Base-by-base conservation (phyloP, 2,797 vertebrate genomes). In the Steatocranus sp. region DNA sequence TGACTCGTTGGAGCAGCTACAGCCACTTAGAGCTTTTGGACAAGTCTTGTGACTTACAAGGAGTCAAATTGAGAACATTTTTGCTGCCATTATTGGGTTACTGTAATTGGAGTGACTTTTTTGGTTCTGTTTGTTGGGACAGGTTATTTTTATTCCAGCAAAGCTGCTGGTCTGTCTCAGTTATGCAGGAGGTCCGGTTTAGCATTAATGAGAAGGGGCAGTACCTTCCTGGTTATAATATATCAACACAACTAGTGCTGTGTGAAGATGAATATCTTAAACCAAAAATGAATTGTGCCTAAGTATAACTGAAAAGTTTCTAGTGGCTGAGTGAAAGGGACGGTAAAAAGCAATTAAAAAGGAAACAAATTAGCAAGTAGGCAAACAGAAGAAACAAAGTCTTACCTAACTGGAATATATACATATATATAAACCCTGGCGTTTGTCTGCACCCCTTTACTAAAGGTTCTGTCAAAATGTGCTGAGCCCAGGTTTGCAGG, bases 361-460 rank as follows among this genome's bases (percentile, higher is more conserved):
- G 9, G 38, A 46, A 70, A 43, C n/a, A 17, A 68, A 68, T 68
- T 68, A 43, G 66, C 6, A 43, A 17, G 63, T 68, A 8, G 5
- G 8, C 11, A 18, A 0, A 27, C 20, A 43, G 63, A 18, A 46
- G 7, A 43, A 43, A 25, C 2, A 1, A 70, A 48, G 41, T 70
- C 0, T 70, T 73, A 73, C 41, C 0, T 2, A 12, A 27, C 25
- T 18, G 41, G 15, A 58, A 48, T 32, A 32, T 56, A 18, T 34
- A 32, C 3, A 4, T 11, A 32, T 56, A 8, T 11, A 0, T 8
- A 43, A 46, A 70, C 38, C 3, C 15, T 18, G 23, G 0, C 4
- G 23, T 70, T 27, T 70, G 23, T 36, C 32, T 38, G 32, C 11
- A 8, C 4, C 14, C 6, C 8, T 68, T 46, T 46, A 46, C 41